Percentiles rank a stretch among this genome's conserved stretches.
Conservation (phyloP, 1,140 invertebrate species). For the Lasaia peninsularis region DNA sequence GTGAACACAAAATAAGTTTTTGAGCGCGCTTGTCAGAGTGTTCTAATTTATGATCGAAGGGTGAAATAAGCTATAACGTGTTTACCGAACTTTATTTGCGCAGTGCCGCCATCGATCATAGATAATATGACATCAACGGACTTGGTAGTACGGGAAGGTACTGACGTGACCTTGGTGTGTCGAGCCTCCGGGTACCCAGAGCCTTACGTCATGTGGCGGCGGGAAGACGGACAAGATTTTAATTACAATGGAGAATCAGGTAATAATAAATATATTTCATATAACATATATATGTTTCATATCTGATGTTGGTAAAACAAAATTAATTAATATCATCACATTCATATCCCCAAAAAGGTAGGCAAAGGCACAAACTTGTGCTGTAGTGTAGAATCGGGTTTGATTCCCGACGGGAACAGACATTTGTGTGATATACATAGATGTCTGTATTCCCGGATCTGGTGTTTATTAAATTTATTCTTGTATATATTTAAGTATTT, state of each 20-base stretch:
- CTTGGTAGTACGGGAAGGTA: conserved; percentile 92
- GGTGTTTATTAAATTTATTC: too few relatives aligned
- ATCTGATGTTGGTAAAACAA: too few relatives aligned
- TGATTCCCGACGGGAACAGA: too few relatives aligned
- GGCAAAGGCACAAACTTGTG: too few relatives aligned
- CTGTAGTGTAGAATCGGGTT: too few relatives aligned
- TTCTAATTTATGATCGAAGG: conserved; percentile 9
- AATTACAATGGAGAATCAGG: conserved; percentile 90
- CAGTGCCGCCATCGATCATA: conserved; percentile 92
- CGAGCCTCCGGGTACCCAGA: conserved; percentile 92
- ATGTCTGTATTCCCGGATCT: too few relatives aligned
- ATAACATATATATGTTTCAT: too few relatives aligned
- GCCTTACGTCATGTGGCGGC: conserved; percentile 93
- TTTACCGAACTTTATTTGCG: conserved; percentile 14
- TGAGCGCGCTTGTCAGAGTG: background rate
- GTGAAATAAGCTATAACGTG: conserved; percentile 6
- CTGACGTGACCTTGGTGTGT: conserved; percentile 91
- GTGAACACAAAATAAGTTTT: background rate
- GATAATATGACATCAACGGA: conserved; percentile 91
- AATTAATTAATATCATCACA: too few relatives aligned
- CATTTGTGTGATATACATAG: too few relatives aligned
- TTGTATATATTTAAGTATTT: too few relatives aligned
- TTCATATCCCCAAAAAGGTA: too few relatives aligned
- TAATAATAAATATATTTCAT: conserved; percentile 45
- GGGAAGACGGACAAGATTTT: conserved; percentile 92